Conservation (phyloP, 2,888 invertebrate genomes). For the Mythimna ferrago region DNA sequence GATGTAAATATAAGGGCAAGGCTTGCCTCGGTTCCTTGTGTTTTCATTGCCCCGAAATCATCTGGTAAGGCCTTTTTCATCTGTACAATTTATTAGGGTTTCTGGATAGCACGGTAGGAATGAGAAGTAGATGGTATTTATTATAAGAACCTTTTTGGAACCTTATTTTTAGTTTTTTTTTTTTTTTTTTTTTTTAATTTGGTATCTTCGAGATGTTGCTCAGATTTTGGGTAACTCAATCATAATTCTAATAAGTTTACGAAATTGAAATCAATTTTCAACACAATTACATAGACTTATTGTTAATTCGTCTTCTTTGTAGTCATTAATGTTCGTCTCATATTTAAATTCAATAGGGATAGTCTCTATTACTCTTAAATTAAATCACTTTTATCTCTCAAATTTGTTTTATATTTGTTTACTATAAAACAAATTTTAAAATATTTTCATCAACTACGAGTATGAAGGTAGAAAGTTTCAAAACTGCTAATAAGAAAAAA, state of each 20-base stretch:
- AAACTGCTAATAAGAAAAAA: no score
- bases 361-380: no score
- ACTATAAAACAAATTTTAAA: no score
- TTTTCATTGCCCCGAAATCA: conserved; percentile 60
- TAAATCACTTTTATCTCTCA: no score
- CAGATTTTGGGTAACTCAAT: conserved; percentile 9
- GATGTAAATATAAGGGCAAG: conserved; percentile 55
- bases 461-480: no score
- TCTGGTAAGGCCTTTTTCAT: conserved; percentile 59
- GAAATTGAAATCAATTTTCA: neutral
- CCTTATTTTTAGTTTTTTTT: conserved; percentile 43
- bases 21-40: conserved; percentile 37
- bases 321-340: no score
- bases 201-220: conserved; percentile 2
- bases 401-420: no score
- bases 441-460: no score
- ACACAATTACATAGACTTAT: no score
- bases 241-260: neutral
- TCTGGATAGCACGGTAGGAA: conserved; percentile 44
- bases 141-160: conserved; percentile 46
- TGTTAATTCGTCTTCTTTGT: no score
- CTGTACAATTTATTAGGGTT: conserved; percentile 62
- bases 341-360: no score
- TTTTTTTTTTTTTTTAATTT: conserved; percentile 21
- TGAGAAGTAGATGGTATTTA: conserved; percentile 61